Evolutionary conservation across 2,113 vertebrate genomes (phyloP), one percentile per base, ranked within the genome.

Genomic region (Mungos mungo): DNA sequence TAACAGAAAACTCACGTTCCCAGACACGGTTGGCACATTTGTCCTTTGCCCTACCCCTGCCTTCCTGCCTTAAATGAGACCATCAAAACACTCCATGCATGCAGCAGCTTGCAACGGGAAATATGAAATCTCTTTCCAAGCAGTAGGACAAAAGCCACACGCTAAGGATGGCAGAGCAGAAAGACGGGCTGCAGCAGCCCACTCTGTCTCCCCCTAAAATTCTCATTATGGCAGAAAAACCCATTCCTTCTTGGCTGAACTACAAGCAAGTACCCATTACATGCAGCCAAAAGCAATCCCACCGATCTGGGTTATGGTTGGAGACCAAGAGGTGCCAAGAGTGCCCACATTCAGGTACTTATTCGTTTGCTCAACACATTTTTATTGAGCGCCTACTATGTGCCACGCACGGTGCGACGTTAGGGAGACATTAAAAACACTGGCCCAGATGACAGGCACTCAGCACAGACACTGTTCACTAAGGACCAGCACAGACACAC

Each of bases 271-370:
- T 15, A 5, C 18, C 57, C 19, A 71, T 45, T 45, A 66, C 57
- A 4, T 11, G 52, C 38, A 52, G 54, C 47, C 29, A 5, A 65
- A 82, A 69, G 45, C 57, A 21, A 14, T 66, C 50, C 50, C 25
- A 47, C 7, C 0, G 6, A 14, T 11, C 33, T 5, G 1, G 80
- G n/a, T 14, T 27, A 14, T 5, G 57, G 15, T 3, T 7, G 52
- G 33, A 72, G 60, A 2, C 60, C 27, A 21, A 31, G 27, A 38
- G n/a, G 52, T 1, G 19, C 60, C 21, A 0, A 21, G 65, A 63
- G 66, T 2, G 15, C 25, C 19, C 65, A 15, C 41, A 31, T 25
- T 23, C 13, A 19, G 68, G 2, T 41, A 19, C 33, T 3, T 45
- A 50, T 18, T 79, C 68, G 47, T 13, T 25, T 27, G n/a, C 10